These are phyloP conservation scores for Podarcis cretensis DNA, from an alignment of 2,113 vertebrate species.

Conservation along the genomic window DNA sequence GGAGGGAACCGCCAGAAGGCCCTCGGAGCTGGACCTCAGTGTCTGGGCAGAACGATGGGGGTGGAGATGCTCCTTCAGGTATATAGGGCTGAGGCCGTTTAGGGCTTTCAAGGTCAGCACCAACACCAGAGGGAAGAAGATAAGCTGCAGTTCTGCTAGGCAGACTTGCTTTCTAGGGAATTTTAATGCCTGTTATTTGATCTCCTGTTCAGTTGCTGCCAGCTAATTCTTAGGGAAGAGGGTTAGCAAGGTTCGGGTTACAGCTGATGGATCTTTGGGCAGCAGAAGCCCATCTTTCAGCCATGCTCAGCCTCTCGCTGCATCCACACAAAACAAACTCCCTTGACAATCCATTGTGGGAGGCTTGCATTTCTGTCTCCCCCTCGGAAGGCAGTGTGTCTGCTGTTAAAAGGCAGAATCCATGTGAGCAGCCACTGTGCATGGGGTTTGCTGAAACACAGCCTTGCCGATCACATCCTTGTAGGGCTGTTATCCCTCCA, in stretches of 20 bases:
- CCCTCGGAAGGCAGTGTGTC: background rate
- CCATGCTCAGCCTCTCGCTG: background rate
- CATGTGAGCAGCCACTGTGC: no score
- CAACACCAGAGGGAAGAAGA: background rate
- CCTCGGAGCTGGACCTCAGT: no score
- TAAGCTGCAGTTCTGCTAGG: background rate
- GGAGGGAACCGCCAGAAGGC: no score
- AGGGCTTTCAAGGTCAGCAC: no score
- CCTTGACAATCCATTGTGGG: background rate
- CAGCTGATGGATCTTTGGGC: conserved; percentile 31
- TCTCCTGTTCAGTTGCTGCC: background rate
- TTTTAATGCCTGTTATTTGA: background rate
- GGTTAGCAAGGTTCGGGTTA: background rate
- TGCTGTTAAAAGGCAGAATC: background rate
- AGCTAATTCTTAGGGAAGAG: background rate
- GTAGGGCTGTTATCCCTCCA: no score
- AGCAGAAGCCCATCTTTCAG: background rate
- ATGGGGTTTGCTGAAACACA: background rate
- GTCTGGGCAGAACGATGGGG: no score
- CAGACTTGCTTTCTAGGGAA: background rate
- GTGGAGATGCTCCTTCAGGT: no score
- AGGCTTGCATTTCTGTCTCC: background rate
- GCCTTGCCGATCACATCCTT: background rate
- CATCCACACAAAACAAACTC: background rate
- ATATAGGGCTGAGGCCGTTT: fast-evolving